Evolutionary conservation across 2,888 invertebrate genomes (phyloP), one percentile per base, ranked within the genome.

Genomic region (Andrena praecox): DNA sequence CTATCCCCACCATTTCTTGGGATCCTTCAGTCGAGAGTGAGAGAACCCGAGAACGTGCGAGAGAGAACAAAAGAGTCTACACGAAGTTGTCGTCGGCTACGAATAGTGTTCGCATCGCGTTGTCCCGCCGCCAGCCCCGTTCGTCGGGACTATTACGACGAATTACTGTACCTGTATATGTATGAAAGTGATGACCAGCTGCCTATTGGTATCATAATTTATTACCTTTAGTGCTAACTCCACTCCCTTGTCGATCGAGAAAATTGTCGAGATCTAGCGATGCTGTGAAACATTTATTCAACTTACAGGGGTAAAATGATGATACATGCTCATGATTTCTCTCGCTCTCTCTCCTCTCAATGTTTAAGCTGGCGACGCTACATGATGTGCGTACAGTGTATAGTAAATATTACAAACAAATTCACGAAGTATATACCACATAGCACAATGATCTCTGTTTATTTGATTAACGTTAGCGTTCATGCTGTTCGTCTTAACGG

Each of bases 211-310:
- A 70, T 64, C n/a, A 62, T 73, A 27, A 12, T 77, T 77, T 77
- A 81, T 77, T 81, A 69, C 20, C 31, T 63, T 52, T 35, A 72
- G 75, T 64, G 54, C 42, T 84, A 78, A 76, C 31, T 76, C 71
- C 70, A 74, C 67, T 71, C 67, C 74, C 67, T 78, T 68, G 72
- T 80, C 29, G 52, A 62, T 60, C 74, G 67, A 80, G 68, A 78
- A 85, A 77, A 83, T 84, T 69, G 71, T 72, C 27, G 63, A 63
- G 60, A 60, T 35, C 63, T 87, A 80, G 80, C 78, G 73, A 84
- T 89, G 82, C 89, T 90, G 90, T 89, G 91, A 92, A 93, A 92
- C 92, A 93, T 93, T 93, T 93, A 93, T 93, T 93, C 85, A 91
- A 90, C 85, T 91, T 90, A 91, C 85, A 90, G 85, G 86, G 88